phyloP scores from a whole-genome alignment of 2,888 invertebrate species.

The Mimachlamys varia region DNA sequence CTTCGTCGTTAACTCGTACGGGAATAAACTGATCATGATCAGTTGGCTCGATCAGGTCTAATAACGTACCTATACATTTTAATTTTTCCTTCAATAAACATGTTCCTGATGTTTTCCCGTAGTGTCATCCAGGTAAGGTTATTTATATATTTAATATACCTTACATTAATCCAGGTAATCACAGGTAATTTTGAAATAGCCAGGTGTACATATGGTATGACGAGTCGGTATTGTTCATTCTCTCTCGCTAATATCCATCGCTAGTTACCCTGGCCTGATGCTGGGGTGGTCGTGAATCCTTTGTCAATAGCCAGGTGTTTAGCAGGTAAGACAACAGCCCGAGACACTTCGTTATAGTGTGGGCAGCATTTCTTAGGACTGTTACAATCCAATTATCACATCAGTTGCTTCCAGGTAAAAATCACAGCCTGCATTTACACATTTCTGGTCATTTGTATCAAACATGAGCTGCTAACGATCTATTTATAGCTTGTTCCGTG shows the following conservation, averaged over 20 bases:
- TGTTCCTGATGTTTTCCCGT: background rate
- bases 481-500: background rate
- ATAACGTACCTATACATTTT: too few relatives aligned
- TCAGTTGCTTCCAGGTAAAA: background rate
- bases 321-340: background rate
- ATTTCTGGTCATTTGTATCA: background rate
- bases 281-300: background rate
- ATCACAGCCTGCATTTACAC: background rate
- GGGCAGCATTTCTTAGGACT: background rate
- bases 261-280: background rate
- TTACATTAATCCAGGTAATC: background rate
- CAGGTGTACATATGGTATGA: background rate
- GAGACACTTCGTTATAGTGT: background rate
- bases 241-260: too few relatives aligned
- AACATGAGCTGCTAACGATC: background rate
- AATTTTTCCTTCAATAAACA: background rate
- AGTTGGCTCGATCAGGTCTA: too few relatives aligned
- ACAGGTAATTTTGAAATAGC: background rate
- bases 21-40: too few relatives aligned
- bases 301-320: constrained; percentile 26
- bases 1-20: too few relatives aligned
- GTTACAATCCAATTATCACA: background rate
- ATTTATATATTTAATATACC: background rate
- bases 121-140: background rate
- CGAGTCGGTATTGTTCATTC: background rate